Percentiles rank a stretch among this genome's conserved stretches.
These are phyloP conservation scores for Corydoras maculifer DNA, from an alignment of 2,113 vertebrate genomes.

Conservation along the genomic window DNA sequence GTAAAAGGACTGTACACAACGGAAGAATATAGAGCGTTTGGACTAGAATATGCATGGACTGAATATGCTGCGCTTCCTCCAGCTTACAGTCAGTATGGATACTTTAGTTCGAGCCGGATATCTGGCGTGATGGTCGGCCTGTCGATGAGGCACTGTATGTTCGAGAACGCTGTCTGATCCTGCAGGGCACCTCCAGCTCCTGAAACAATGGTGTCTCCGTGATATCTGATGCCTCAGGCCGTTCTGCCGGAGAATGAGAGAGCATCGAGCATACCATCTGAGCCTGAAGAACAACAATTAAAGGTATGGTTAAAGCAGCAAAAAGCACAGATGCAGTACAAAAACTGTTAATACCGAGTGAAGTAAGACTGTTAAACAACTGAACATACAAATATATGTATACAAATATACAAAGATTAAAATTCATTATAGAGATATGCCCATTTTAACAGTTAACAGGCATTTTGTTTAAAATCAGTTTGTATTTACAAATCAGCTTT, in stretches of 20 bases:
- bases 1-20: too few relatives aligned
- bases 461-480: too few relatives aligned
- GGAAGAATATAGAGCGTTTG: too few relatives aligned
- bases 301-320: background rate
- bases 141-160: slow-evolving; percentile 87
- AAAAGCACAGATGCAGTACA: background rate
- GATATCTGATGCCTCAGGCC: slow-evolving; percentile 85
- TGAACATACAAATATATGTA: too few relatives aligned
- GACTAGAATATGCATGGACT: too few relatives aligned
- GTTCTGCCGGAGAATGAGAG: slow-evolving; percentile 75
- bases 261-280: slow-evolving; percentile 91
- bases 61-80: too few relatives aligned
- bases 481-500: too few relatives aligned
- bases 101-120: slow-evolving; percentile 55
- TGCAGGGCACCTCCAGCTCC: slow-evolving; percentile 80
- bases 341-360: background rate
- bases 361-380: too few relatives aligned
- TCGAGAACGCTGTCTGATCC: slow-evolving; percentile 83
- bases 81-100: background rate
- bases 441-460: too few relatives aligned
- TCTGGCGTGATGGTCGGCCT: slow-evolving; percentile 74
- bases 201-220: slow-evolving; percentile 85
- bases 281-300: slow-evolving; percentile 62
- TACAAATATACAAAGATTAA: too few relatives aligned
- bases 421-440: too few relatives aligned